Conservation (phyloP, 2,888 invertebrate species). For the Sphaerophoria taeniata region DNA sequence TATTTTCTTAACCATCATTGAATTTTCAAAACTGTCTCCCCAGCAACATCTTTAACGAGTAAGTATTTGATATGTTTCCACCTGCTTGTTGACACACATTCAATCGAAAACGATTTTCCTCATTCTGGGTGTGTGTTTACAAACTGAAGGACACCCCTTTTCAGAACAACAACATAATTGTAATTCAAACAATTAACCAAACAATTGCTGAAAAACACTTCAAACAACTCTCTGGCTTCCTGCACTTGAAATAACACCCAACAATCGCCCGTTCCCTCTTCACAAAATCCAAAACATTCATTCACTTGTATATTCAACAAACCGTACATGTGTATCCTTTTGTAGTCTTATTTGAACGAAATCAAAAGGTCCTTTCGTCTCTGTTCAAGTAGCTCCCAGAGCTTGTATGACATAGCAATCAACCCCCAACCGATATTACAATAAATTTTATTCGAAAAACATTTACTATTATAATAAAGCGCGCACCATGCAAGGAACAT, state of each 20-base stretch:
- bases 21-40: too few relatives aligned
- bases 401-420: constrained; percentile 37
- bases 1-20: too few relatives aligned
- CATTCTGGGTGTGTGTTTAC: neutral
- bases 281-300: constrained; percentile 42
- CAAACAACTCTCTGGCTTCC: constrained; percentile 66
- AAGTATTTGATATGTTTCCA: constrained; percentile 19
- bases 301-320: constrained; percentile 35
- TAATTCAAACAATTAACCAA: constrained; percentile 75
- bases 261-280: neutral
- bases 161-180: constrained; percentile 53
- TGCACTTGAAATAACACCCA: constrained; percentile 31
- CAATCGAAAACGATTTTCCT: constrained; percentile 16
- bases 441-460: constrained; percentile 59
- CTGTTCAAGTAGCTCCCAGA: constrained; percentile 45
- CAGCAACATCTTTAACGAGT: constrained; percentile 9
- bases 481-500: constrained; percentile 57
- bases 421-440: constrained; percentile 48
- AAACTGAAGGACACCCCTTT: constrained; percentile 11
- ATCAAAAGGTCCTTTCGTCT: constrained; percentile 61
- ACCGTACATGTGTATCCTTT: constrained; percentile 44
- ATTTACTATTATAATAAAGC: constrained; percentile 64
- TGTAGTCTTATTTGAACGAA: constrained; percentile 66
- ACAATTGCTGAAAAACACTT: constrained; percentile 73
- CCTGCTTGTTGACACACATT: constrained; percentile 64